These are phyloP conservation scores for Andrena chrysosceles DNA, from an alignment of 2,888 invertebrate genomes.

Conservation along the genomic window DNA sequence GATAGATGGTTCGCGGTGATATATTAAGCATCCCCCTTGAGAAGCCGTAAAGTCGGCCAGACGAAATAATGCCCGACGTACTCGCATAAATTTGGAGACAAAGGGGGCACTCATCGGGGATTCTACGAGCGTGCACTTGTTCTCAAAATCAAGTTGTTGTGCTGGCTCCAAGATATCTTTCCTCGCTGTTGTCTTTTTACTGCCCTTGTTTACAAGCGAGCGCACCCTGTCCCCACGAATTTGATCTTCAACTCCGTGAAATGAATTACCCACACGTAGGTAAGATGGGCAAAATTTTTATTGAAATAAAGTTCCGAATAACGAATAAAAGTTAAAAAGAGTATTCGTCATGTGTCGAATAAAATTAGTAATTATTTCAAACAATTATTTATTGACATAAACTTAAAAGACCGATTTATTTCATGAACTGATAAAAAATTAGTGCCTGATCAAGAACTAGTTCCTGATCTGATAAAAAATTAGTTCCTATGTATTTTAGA, in stretches of 20 bases:
- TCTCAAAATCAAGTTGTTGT: background rate
- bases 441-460: too few species aligned
- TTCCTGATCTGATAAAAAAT: too few species aligned
- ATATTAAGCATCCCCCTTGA: conserved; percentile 66
- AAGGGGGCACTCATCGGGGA: background rate
- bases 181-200: background rate
- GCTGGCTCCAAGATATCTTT: background rate
- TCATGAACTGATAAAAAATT: too few species aligned
- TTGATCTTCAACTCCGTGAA: too few species aligned
- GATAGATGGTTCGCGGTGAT: conserved; percentile 70
- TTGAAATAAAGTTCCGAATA: too few species aligned
- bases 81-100: conserved; percentile 24
- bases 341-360: too few species aligned
- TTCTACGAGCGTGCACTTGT: background rate
- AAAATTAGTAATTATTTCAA: too few species aligned
- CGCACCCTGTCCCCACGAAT: background rate
- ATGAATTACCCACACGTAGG: too few species aligned
- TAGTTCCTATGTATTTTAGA: too few species aligned
- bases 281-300: background rate
- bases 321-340: too few species aligned
- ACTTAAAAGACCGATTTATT: too few species aligned
- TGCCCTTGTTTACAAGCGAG: background rate
- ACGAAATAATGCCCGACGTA: background rate
- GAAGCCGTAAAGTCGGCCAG: conserved; percentile 34
- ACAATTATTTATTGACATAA: too few species aligned